Evolutionary conservation across 2,113 vertebrate genomes (phyloP), one percentile per base, ranked within the genome.

Genomic region (Sardina pilchardus): DNA sequence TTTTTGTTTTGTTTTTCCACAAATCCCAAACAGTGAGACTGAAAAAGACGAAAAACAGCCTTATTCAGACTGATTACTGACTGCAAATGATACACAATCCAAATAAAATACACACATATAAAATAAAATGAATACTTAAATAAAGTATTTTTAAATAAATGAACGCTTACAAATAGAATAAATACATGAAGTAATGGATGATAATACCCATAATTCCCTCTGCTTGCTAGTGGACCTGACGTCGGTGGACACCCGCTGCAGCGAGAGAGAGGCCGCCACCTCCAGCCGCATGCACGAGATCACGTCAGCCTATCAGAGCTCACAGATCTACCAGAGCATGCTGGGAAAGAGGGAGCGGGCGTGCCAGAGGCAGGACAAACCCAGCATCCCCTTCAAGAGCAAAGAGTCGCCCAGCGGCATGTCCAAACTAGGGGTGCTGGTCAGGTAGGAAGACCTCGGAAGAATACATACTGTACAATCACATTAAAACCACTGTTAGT

Each of bases 241-340:
- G 6, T 99, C 98, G 0, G 97, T 99, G 94, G 98, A 99, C 92
- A 98, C 97, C 0, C 96, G 92, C 92, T 97, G 89, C 93, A 97
- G 95, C 53, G 96, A 97, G 88, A 94, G 96, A 21, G 97, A 99
- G 92, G 92, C 97, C 0, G 93, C 96, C 91, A 99, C 98, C 3
- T 97, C 96, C 89, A 95, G 80, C 21, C 96, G 97, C 84, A 97
- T 98, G 93, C 96, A 97, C 6, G 91, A 94, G 50, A 95, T 99
- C 86, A 93, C 92, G 0, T 94, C 95, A 19, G 91, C 96, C 89
- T 99, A 96, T 87, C 97, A 90, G 92, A 91, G 87, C 56, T 99
- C 97, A 0, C 92, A 90, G 17, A 94, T 97, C 91, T 97, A 94
- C 90, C 92, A 83, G 59, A 88, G 88, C 87, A 96, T 95, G 88